Evolutionary conservation across 1,140 invertebrate species (phyloP), one percentile per base, ranked within the genome.

Genomic region (Heliothis subflexa): DNA sequence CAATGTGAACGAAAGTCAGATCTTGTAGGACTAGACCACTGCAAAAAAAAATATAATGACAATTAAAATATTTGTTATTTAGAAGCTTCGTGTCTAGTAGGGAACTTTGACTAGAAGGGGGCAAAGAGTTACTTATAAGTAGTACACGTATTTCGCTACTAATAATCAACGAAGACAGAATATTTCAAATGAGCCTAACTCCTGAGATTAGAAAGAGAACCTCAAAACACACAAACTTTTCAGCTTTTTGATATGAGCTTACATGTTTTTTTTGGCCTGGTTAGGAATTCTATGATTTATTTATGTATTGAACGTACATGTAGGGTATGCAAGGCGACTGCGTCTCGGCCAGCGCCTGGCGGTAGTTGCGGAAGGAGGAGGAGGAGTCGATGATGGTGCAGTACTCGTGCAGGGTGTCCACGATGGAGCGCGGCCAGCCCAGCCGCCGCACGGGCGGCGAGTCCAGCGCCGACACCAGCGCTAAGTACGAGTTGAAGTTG

Each of bases 401-500:
- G 94, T 99, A 99, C 88, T 99, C 98, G 87, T 98, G 98, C 79
- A 99, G 95, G 73, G 98, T 97, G 95, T 99, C 99, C 13, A 97
- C 97, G 77, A 99, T 98, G 85, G 98, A 96, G 86, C 97, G 98
- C 89, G 98, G 98, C 98, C 99, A 99, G 91, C 99, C 99, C 62
- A 99, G 95, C 83, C 99, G 94, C 55, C 98, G 96, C 76, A 99
- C 97, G 3, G 99, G 99, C 9, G 99, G 98, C 47, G 99, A 99
- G 94, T 99, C 99, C 66, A 99, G 95, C 21, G 99, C 99, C 11
- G 99, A 99, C 33, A 99, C 95, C 78, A 99, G 95, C 5, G 99
- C 99, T 81, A 99, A 95, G 95, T 99, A 99, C 52, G 99, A 99
- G 95, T 99, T 99, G 91, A 99, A 99, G 94, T 99, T 99, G 92